A percentile compares a stretch with the other conserved stretches of the same genome.
These are phyloP conservation scores for Brachystomella parvula DNA, from an alignment of 1,140 invertebrate genomes.

Conservation along the genomic window DNA sequence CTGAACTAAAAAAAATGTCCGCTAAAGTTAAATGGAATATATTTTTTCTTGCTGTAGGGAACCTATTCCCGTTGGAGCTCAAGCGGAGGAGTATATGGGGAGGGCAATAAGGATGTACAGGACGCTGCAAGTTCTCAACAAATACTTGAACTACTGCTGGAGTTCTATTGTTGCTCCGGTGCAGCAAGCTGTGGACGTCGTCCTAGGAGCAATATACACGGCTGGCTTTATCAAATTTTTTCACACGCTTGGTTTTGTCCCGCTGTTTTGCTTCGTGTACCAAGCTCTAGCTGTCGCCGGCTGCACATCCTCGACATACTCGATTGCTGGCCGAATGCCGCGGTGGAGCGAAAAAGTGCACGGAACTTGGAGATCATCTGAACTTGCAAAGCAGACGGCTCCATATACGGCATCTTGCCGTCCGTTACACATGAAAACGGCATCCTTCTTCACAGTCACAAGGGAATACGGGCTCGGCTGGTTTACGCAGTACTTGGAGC, in stretches of 20 bases:
- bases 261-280: neutral
- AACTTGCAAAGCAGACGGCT: neutral
- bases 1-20: no score
- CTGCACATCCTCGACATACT: neutral
- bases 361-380: neutral
- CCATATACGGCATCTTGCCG: neutral
- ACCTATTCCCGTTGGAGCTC: no score
- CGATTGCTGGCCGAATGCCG: neutral
- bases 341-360: neutral
- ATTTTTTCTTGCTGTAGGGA: no score
- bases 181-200: neutral
- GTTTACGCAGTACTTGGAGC: neutral
- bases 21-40: no score
- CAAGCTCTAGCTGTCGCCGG: neutral
- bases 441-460: neutral
- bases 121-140: neutral
- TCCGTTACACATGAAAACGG: neutral
- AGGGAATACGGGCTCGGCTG: neutral
- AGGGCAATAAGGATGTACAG: neutral
- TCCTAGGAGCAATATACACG: neutral
- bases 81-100: neutral
- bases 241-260: neutral
- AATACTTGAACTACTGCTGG: neutral
- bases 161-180: neutral
- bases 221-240: neutral